Conservation (phyloP, 2,888 invertebrate species). For the Amiota minor region DNA sequence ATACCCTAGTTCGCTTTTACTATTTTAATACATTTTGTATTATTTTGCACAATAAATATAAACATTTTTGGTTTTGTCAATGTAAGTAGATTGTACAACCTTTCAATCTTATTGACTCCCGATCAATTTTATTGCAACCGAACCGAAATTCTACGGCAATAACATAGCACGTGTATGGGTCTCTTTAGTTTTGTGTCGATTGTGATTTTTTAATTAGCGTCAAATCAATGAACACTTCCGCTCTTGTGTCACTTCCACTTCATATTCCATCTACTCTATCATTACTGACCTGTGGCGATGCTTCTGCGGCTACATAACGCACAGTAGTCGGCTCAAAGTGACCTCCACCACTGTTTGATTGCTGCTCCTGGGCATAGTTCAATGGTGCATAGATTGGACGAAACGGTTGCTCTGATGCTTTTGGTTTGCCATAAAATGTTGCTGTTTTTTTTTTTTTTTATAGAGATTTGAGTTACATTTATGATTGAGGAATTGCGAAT, state of each 20-base stretch:
- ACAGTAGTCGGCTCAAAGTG: slow-evolving; percentile 58
- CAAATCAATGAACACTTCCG: background rate
- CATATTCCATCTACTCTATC: slow-evolving; percentile 16
- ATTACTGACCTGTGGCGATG: slow-evolving; percentile 58
- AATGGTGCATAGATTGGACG: slow-evolving; percentile 54
- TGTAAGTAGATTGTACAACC: too few species aligned
- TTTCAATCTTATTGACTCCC: too few species aligned
- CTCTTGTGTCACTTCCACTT: slow-evolving; percentile 32
- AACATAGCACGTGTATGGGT: background rate
- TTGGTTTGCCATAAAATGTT: slow-evolving; percentile 41
- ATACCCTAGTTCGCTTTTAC: too few species aligned
- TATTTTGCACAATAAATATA: too few species aligned
- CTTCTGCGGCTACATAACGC: slow-evolving; percentile 63
- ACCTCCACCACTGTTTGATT: slow-evolving; percentile 15
- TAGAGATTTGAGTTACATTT: background rate
- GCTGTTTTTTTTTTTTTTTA: background rate
- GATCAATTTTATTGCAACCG: background rate
- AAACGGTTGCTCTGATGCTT: slow-evolving; percentile 54
- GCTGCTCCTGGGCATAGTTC: slow-evolving; percentile 37
- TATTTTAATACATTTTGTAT: too few species aligned
- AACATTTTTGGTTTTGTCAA: too few species aligned
- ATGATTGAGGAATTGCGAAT: background rate
- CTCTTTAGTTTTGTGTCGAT: background rate
- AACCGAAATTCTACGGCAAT: background rate
- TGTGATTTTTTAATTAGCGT: slow-evolving; percentile 34